These are phyloP conservation scores for Tipula lateralis DNA, from an alignment of 2,888 invertebrate species.

Conservation along the genomic window DNA sequence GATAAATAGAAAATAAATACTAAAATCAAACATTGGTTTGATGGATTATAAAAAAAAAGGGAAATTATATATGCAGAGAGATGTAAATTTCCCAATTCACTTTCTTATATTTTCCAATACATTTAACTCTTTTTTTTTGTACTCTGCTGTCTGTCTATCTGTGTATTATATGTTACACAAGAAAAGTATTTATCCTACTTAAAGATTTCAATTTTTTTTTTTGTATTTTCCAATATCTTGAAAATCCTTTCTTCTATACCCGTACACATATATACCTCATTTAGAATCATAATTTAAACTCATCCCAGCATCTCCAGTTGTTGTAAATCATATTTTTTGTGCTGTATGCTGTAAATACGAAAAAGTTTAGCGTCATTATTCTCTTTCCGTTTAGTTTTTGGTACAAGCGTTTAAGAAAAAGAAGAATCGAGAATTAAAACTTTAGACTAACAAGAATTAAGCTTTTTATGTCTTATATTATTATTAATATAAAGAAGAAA, in stretches of 20 bases:
- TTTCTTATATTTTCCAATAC: background rate
- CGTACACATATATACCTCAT: background rate
- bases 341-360: background rate
- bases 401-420: background rate
- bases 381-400: background rate
- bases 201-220: background rate
- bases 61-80: background rate
- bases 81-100: background rate
- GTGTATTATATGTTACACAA: background rate
- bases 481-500: constrained; percentile 19
- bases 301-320: background rate
- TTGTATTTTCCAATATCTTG: constrained; percentile 19
- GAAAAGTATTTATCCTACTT: constrained; percentile 15
- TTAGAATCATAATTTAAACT: background rate
- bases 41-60: background rate
- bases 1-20: constrained; percentile 6
- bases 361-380: constrained; percentile 9
- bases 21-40: constrained; percentile 24
- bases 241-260: background rate
- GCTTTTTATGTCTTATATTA: constrained; percentile 24
- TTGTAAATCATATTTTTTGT: constrained; percentile 20
- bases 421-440: constrained; percentile 27
- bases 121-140: background rate
- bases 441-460: constrained; percentile 29
- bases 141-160: background rate